Base-by-base conservation (phyloP, 1,140 invertebrate genomes). In the Drosophila gunungcola region DNA sequence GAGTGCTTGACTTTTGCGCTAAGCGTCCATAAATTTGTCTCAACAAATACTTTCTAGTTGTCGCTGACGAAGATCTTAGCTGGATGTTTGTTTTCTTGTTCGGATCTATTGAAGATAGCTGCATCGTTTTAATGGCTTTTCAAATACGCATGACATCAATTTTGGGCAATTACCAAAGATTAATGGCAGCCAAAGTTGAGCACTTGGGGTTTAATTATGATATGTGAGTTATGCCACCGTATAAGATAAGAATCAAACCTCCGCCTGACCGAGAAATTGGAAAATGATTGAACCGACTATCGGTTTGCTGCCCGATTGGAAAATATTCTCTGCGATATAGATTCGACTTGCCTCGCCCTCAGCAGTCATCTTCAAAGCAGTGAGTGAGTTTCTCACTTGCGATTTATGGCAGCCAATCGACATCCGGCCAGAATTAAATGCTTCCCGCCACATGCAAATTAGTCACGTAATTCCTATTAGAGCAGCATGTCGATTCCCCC, bases 1-100 rank as follows among this genome's bases (percentile, higher is more conserved):
- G 65, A 78, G 78, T 77, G 77, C 78, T 89, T 91, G 89, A 91
- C 89, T 91, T 89, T 82, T 91, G 84, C 63, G 78, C 78, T 77
- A 82, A 91, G 77, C 83, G 84, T 80, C 80, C 81, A 91, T 91
- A 91, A 91, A 91, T 91, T 91, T 90, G 89, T 79, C 84, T 70
- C 73, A 76, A 84, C 73, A 84, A 74, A 82, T 78, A 74, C 67
- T 77, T 90, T 67, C 21, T 46, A 72, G 73, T 74, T 74, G 67
- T 73, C 73, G 63, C 52, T 43, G 16, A 43, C 68, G 62, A 83
- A 70, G 74, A 83, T 78, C 73, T 51, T 56, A 51, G 60, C 43
- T 46, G 29, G 29, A 32, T 32, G 29, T 9, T 45, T 61, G 2
- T 64, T 60, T 73, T 32, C 13, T 16, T 63, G 38, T 65, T 53